Evolutionary conservation across 1,140 invertebrate genomes (phyloP).

Genomic region (Portunus trituberculatus): DNA sequence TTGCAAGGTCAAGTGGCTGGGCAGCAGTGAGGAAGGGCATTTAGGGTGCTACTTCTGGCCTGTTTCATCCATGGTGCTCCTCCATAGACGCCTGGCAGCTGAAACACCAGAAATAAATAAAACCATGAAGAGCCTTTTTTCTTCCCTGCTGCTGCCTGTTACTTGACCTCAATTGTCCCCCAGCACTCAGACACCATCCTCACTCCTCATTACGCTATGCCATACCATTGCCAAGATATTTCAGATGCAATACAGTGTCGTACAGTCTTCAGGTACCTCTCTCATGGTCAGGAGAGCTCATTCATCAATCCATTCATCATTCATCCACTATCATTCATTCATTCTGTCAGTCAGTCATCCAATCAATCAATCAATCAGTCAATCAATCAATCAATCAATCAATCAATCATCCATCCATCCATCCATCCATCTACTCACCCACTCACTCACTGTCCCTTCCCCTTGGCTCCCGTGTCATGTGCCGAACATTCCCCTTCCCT

Average conservation of each 20-base stretch:
- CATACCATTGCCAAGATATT: background rate
- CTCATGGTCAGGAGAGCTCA: background rate
- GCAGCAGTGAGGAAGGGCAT: background rate
- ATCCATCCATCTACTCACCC: background rate
- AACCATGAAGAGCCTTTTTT: background rate
- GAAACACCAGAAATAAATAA: background rate
- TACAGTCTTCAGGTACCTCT: background rate
- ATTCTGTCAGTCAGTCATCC: too few species aligned
- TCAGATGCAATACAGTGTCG: slow-evolving; percentile 12
- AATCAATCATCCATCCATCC: background rate
- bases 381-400: too few species aligned
- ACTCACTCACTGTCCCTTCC: background rate
- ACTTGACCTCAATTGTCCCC: background rate
- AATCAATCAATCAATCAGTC: background rate
- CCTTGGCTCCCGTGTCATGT: background rate
- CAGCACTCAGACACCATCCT: background rate
- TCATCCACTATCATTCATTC: background rate
- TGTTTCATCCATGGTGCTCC: background rate
- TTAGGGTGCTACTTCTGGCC: background rate
- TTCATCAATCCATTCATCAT: background rate
- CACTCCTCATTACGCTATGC: background rate
- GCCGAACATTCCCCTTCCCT: background rate
- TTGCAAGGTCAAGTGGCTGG: background rate
- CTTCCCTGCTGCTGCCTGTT: background rate
- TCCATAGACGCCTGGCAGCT: background rate